Evolutionary conservation across 2,113 vertebrate species (phyloP).

Genomic region (Leiothrix lutea): DNA sequence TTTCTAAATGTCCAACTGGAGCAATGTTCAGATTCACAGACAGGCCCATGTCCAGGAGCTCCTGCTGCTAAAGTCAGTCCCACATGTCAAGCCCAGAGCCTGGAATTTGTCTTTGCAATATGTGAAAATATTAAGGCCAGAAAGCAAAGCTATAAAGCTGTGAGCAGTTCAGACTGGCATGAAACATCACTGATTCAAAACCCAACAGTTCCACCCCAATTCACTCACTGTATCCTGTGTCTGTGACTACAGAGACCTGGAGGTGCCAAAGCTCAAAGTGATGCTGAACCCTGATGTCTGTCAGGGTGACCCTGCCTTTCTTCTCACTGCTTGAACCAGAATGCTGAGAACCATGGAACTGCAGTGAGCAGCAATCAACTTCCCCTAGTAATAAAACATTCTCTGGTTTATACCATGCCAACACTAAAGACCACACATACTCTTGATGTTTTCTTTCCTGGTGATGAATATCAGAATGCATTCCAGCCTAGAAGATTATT

Average conservation of each 20-base stretch:
- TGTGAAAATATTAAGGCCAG: not conserved
- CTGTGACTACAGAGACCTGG: not conserved
- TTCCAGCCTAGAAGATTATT: not conserved
- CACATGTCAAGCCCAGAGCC: not conserved
- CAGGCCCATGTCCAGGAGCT: not conserved
- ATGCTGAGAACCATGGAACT: not conserved
- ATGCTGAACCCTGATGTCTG: not conserved
- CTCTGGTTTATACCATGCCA: not conserved
- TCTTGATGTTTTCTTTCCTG: not conserved
- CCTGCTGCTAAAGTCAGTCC: not conserved
- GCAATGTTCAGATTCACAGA: not conserved
- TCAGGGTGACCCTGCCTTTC: not conserved
- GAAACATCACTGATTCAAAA: not conserved
- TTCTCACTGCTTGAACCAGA: not conserved
- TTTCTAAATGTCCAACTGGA: not conserved
- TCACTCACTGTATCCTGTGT: not conserved
- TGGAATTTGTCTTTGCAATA: not conserved
- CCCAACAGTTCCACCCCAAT: not conserved
- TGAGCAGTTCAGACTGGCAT: not conserved
- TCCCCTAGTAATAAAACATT: not conserved
- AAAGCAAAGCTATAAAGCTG: not conserved
- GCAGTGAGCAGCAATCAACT: not conserved
- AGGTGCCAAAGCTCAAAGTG: not conserved
- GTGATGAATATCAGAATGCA: not conserved
- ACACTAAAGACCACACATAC: slow-evolving; percentile 8